phyloP scores from a whole-genome alignment of 92 coral and sea anemone genomes.

The Paragorgia papillata region DNA sequence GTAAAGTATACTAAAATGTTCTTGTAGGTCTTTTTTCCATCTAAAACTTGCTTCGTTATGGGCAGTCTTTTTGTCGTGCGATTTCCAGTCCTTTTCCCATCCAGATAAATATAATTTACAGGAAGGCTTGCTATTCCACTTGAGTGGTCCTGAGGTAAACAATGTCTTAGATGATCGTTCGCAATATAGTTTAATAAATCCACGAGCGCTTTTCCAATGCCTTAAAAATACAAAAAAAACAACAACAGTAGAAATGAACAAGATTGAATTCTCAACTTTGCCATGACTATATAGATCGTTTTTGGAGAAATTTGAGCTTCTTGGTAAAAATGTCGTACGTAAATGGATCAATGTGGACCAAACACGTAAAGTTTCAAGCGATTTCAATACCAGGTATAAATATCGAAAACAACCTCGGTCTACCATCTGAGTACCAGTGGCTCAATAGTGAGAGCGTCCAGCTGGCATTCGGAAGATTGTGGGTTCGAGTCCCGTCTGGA shows the following conservation, averaged over 20 bases:
- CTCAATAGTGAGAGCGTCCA: no score
- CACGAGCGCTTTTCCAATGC: slow-evolving; percentile 77
- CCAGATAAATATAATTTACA: slow-evolving; percentile 67
- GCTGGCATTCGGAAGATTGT: no score
- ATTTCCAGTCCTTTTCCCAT: slow-evolving; percentile 63
- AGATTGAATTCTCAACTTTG: background rate
- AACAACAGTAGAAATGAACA: background rate
- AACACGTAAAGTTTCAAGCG: no score
- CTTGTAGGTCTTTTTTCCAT: slow-evolving; percentile 72
- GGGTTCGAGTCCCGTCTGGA: no score
- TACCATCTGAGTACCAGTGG: no score
- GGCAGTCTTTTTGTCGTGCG: slow-evolving; percentile 64
- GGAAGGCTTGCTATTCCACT: slow-evolving; percentile 85
- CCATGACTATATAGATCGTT: no score
- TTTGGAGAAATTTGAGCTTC: no score
- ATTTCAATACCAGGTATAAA: no score
- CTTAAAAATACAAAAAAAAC: slow-evolving; percentile 7
- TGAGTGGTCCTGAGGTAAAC: slow-evolving; percentile 76
- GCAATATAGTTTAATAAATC: slow-evolving; percentile 73
- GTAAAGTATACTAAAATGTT: slow-evolving; percentile 74
- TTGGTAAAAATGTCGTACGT: no score
- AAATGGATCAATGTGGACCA: no score
- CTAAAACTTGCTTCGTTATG: slow-evolving; percentile 58
- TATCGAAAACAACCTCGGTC: no score
- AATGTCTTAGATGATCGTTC: slow-evolving; percentile 66